Evolutionary conservation across 2,888 invertebrate species (phyloP).

Genomic region (Notodonta ziczac): DNA sequence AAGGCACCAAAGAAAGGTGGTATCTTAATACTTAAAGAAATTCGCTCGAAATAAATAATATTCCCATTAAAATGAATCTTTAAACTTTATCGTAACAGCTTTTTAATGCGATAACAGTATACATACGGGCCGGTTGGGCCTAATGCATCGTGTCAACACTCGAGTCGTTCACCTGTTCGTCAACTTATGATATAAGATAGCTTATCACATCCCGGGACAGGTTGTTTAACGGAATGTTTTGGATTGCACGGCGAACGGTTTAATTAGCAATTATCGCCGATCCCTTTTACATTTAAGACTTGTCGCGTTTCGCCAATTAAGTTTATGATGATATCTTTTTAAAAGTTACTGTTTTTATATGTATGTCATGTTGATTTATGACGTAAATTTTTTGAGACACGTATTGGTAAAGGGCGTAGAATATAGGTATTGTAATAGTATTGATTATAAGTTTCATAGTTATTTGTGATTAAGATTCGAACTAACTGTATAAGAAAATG

Average conservation of each 20-base stretch:
- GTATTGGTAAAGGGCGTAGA: too few species aligned
- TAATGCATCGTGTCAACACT: constrained; percentile 60
- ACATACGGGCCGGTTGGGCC: constrained; percentile 32
- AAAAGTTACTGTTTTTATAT: neutral
- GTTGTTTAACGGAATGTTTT: constrained; percentile 33
- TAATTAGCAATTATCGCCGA: constrained; percentile 33
- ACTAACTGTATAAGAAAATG: neutral
- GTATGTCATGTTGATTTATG: too few species aligned
- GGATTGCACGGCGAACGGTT: constrained; percentile 11
- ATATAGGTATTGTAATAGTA: too few species aligned
- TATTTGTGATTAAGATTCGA: too few species aligned
- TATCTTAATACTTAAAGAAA: neutral
- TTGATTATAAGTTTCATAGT: too few species aligned
- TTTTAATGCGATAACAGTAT: constrained; percentile 61
- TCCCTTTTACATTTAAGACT: neutral
- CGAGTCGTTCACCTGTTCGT: constrained; percentile 69
- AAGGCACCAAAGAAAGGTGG: too few species aligned
- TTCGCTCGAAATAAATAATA: neutral
- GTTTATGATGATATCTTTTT: neutral
- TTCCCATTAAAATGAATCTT: constrained; percentile 24
- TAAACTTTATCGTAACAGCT: constrained; percentile 36
- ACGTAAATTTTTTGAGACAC: too few species aligned
- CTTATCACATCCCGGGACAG: constrained; percentile 42
- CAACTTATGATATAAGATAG: constrained; percentile 61
- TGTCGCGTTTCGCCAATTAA: constrained; percentile 2